A percentile compares a stretch with the other conserved stretches of the same genome.
Conservation (phyloP, 2,888 invertebrate genomes). For the Oligia fasciuncula region DNA sequence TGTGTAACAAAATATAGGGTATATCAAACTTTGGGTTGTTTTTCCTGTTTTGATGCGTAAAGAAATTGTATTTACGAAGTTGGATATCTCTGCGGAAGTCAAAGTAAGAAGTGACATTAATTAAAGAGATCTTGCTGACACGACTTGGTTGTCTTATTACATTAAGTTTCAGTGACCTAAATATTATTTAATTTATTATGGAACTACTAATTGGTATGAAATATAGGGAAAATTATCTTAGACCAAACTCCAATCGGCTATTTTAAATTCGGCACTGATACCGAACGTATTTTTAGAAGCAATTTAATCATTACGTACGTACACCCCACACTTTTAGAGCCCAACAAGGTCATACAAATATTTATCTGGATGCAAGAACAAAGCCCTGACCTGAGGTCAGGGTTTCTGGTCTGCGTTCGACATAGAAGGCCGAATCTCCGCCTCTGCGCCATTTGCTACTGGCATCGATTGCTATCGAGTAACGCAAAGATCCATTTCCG, state of each 20-base stretch:
- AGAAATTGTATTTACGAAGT: constrained; percentile 24
- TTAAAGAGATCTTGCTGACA: constrained; percentile 1
- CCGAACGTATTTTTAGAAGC: background rate
- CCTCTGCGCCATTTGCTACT: constrained; percentile 47
- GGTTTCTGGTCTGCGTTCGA: constrained; percentile 20
- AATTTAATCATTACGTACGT: background rate
- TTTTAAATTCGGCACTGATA: background rate
- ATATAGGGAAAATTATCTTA: background rate
- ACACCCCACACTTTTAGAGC: background rate
- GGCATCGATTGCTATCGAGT: constrained; percentile 41
- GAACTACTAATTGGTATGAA: background rate
- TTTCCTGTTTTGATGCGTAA: constrained; percentile 10
- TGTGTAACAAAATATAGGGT: constrained; percentile 39
- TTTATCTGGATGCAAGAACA: constrained; percentile 34
- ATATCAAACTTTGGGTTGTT: constrained; percentile 32
- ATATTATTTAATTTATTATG: background rate
- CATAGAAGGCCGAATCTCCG: constrained; percentile 45
- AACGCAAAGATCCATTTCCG: constrained; percentile 47
- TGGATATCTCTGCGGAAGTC: background rate
- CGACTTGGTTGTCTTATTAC: background rate
- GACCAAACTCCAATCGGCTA: background rate
- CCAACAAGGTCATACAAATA: constrained; percentile 35
- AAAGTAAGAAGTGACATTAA: constrained; percentile 15
- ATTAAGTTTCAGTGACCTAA: background rate
- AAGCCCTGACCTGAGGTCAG: constrained; percentile 42